A percentile compares a stretch with the other conserved stretches of the same genome.
These are phyloP conservation scores for Polypedilum pembai DNA, from an alignment of 1,140 invertebrate genomes.

Conservation along the genomic window DNA sequence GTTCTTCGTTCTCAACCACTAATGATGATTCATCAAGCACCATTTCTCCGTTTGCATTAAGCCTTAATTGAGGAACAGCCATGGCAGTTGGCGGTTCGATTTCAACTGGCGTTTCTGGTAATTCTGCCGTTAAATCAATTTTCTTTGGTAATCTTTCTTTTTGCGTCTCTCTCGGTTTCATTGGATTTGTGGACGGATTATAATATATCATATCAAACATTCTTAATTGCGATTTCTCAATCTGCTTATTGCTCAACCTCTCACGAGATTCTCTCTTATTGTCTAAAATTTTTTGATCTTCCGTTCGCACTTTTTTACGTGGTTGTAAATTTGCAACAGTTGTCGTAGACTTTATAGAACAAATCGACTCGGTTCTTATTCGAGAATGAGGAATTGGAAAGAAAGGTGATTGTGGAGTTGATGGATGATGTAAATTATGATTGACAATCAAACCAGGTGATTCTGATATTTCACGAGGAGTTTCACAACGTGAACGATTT, in stretches of 20 bases:
- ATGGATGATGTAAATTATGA: slow-evolving; percentile 33
- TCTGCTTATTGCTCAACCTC: slow-evolving; percentile 49
- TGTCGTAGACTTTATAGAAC: slow-evolving; percentile 30
- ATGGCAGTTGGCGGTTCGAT: slow-evolving; percentile 44
- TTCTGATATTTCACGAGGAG: slow-evolving; percentile 31
- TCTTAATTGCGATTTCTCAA: slow-evolving; percentile 62
- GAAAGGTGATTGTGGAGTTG: slow-evolving; percentile 2
- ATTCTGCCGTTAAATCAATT: slow-evolving; percentile 17
- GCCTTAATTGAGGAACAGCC: slow-evolving; percentile 77
- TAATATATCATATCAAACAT: slow-evolving; percentile 89
- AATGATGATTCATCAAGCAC: slow-evolving; percentile 81
- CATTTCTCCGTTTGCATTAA: slow-evolving; percentile 78
- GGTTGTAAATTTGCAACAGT: slow-evolving; percentile 31
- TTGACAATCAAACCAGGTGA: slow-evolving; percentile 31
- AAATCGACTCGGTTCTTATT: slow-evolving; percentile 40
- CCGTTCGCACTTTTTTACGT: slow-evolving; percentile 38
- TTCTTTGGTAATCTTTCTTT: slow-evolving; percentile 32
- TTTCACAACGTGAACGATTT: not conserved
- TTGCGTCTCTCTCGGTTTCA: slow-evolving; percentile 42
- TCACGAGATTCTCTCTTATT: slow-evolving; percentile 51
- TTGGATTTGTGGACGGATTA: slow-evolving; percentile 68
- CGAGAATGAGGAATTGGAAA: slow-evolving; percentile 31
- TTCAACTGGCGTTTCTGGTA: slow-evolving; percentile 32
- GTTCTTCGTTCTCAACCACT: slow-evolving; percentile 66
- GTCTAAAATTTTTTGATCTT: slow-evolving; percentile 48